Evolutionary conservation across 2,888 invertebrate species (phyloP).

Genomic region (Brenthis ino): DNA sequence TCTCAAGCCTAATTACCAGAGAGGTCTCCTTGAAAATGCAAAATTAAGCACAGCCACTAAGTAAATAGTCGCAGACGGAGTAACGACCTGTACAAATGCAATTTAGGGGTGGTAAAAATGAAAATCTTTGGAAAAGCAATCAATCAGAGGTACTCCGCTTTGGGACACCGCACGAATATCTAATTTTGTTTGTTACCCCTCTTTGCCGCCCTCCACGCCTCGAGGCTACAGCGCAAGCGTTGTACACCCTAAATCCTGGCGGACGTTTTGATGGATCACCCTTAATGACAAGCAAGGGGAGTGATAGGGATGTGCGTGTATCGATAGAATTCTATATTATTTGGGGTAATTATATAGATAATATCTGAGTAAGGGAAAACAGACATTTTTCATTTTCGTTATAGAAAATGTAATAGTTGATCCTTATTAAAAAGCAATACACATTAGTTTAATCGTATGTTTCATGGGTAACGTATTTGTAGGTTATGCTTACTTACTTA

Average conservation of each 20-base stretch:
- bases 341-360: slow-evolving; percentile 18
- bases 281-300: slow-evolving; percentile 81
- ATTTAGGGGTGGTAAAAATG: slow-evolving; percentile 45
- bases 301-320: slow-evolving; percentile 52
- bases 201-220: slow-evolving; percentile 42
- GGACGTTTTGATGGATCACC: slow-evolving; percentile 83
- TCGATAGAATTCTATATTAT: slow-evolving; percentile 37
- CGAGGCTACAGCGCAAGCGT: slow-evolving; percentile 65
- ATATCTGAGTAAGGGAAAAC: slow-evolving; percentile 4
- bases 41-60: neutral
- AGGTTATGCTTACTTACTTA: too few relatives aligned
- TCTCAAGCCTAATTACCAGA: slow-evolving; percentile 7
- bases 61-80: slow-evolving; percentile 13
- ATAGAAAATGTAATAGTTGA: too few relatives aligned
- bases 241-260: slow-evolving; percentile 77
- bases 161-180: slow-evolving; percentile 80
- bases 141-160: slow-evolving; percentile 77
- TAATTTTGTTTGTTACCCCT: slow-evolving; percentile 76
- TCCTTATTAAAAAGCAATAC: too few relatives aligned
- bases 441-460: too few relatives aligned
- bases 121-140: slow-evolving; percentile 66
- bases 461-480: too few relatives aligned
- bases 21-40: slow-evolving; percentile 41
- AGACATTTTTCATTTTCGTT: neutral
- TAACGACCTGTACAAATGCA: slow-evolving; percentile 28